These are phyloP conservation scores for Acromyrmex echinatior DNA, from an alignment of 1,140 invertebrate genomes.

Conservation along the genomic window DNA sequence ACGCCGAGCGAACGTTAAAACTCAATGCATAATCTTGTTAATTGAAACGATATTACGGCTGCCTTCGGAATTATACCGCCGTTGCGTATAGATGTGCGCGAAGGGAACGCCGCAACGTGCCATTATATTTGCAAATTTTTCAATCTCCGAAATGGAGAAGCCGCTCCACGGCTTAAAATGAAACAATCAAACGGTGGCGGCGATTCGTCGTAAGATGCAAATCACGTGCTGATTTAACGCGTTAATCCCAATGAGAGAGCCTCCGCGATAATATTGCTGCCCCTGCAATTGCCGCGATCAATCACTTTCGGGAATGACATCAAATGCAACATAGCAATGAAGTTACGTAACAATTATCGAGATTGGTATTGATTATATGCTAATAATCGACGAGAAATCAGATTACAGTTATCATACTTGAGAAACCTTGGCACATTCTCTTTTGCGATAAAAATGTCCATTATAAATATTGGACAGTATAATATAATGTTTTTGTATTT, in stretches of 20 bases:
- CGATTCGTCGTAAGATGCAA: conserved; percentile 1
- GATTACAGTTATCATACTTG: background rate
- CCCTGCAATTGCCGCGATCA: conserved; percentile 40
- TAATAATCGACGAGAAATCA: conserved; percentile 45
- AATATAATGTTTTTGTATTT: background rate
- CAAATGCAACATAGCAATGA: conserved; percentile 33
- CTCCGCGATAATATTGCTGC: conserved; percentile 40
- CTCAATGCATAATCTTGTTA: conserved; percentile 55
- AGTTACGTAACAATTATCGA: conserved; percentile 61
- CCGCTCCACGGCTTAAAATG: conserved; percentile 1
- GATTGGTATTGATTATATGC: conserved; percentile 45
- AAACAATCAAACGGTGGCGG: background rate
- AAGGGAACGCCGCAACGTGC: background rate
- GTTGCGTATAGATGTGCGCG: background rate
- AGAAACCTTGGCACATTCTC: background rate
- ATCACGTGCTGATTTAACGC: conserved; percentile 36
- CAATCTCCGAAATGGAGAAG: conserved; percentile 42
- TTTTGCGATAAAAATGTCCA: background rate
- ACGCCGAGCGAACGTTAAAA: conserved; percentile 45
- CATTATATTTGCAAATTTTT: conserved; percentile 58
- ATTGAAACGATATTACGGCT: conserved; percentile 57
- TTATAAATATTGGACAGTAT: conserved; percentile 5
- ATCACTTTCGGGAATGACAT: conserved; percentile 51
- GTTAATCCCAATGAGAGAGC: conserved; percentile 51
- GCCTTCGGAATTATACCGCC: background rate